phyloP scores from a whole-genome alignment of 2,888 invertebrate species.

The Ephialtes manifestator region DNA sequence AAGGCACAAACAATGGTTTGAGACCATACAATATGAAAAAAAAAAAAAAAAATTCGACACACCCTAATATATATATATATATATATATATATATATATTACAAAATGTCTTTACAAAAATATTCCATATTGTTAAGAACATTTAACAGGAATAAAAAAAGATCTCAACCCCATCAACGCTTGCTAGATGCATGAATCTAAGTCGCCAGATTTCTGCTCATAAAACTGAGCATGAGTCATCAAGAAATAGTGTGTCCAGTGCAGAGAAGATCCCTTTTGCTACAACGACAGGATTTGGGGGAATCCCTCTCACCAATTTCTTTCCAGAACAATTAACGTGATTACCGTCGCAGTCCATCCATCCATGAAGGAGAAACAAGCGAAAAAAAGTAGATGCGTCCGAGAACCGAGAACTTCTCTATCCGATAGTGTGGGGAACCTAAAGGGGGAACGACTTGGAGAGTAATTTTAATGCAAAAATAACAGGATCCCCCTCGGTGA shows the following conservation, averaged over 20 bases:
- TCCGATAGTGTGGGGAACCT: constrained; percentile 12
- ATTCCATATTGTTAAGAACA: background rate
- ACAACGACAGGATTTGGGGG: background rate
- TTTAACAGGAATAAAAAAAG: background rate
- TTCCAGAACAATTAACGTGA: constrained; percentile 74
- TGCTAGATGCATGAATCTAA: background rate
- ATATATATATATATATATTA: no score
- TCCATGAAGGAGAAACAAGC: constrained; percentile 24
- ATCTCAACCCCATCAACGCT: background rate
- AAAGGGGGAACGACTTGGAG: constrained; percentile 59
- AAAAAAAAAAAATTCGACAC: no score
- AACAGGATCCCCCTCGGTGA: constrained; percentile 77
- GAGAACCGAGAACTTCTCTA: background rate
- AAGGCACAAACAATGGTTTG: no score
- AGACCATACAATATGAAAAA: no score
- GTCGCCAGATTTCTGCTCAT: background rate
- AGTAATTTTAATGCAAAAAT: constrained; percentile 82
- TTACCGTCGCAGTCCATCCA: constrained; percentile 17
- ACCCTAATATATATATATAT: no score
- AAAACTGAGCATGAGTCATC: constrained; percentile 5
- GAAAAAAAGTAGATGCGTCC: background rate
- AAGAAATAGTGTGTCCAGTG: constrained; percentile 3
- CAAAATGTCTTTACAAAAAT: no score
- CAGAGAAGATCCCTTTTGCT: background rate
- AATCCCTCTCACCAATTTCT: constrained; percentile 40